Evolutionary conservation across 2,888 invertebrate genomes (phyloP).

Genomic region (Caenorhabditis sp.): DNA sequence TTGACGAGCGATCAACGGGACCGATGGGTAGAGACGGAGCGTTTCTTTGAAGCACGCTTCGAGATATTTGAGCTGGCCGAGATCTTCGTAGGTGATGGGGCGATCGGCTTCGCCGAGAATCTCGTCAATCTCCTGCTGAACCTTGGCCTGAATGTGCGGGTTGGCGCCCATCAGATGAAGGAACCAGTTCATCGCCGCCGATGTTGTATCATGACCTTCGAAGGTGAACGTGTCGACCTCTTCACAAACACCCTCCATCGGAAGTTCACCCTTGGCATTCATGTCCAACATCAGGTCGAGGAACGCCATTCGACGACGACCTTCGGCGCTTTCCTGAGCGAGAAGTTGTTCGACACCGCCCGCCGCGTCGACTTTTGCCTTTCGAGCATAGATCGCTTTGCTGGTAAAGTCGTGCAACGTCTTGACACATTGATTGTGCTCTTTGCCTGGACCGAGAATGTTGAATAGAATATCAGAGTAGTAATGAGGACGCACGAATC

Average conservation of each 20-base stretch:
- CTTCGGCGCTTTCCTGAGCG: conserved; percentile 53
- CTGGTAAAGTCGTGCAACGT: conserved; percentile 73
- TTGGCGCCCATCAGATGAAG: conserved; percentile 84
- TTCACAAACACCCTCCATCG: conserved; percentile 67
- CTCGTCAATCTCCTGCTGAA: conserved; percentile 73
- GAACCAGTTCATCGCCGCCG: conserved; percentile 87
- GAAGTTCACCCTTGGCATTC: conserved; percentile 65
- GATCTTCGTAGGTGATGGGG: conserved; percentile 72
- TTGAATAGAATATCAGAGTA: conserved; percentile 73
- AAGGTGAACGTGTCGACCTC: conserved; percentile 71
- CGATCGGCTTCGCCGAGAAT: conserved; percentile 62
- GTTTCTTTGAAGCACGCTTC: conserved; percentile 71
- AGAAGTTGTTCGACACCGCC: conserved; percentile 57
- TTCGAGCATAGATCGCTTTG: conserved; percentile 56
- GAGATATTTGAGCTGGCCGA: conserved; percentile 72
- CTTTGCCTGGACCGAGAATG: conserved; percentile 71
- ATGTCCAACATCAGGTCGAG: conserved; percentile 72
- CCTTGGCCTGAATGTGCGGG: conserved; percentile 80
- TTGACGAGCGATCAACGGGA: conserved; percentile 67
- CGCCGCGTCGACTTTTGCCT: conserved; percentile 55
- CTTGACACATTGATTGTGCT: conserved; percentile 71
- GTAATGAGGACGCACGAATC: conserved; percentile 72
- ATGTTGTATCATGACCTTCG: conserved; percentile 81
- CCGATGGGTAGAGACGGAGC: conserved; percentile 68
- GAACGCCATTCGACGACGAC: conserved; percentile 70